Evolutionary conservation across 2,888 invertebrate species (phyloP).

Genomic region (Tetheella fluctuosa): DNA sequence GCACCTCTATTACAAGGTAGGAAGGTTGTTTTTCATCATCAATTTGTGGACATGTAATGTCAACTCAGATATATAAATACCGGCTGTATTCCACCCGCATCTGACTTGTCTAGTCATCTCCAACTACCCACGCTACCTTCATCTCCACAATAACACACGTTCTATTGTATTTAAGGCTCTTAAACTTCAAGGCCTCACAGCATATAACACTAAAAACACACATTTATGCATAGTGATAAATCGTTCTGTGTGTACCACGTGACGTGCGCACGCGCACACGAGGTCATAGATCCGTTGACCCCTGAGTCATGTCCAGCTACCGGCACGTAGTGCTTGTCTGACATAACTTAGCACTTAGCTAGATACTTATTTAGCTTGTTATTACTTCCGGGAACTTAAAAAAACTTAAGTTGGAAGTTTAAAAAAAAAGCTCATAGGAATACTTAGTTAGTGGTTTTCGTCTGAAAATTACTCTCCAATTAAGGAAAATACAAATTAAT

Average conservation of each 20-base stretch:
- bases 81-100: neutral
- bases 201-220: slow-evolving; percentile 2
- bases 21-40: too few species aligned
- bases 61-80: neutral
- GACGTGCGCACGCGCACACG: slow-evolving; percentile 41
- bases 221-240: slow-evolving; percentile 12
- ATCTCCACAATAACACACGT: neutral
- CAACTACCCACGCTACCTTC: neutral
- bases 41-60: neutral
- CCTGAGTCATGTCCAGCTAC: slow-evolving; percentile 48
- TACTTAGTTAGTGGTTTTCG: neutral
- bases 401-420: neutral
- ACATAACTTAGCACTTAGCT: slow-evolving; percentile 28
- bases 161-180: neutral
- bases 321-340: slow-evolving; percentile 22
- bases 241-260: slow-evolving; percentile 18
- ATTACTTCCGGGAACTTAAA: neutral
- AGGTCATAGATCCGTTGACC: slow-evolving; percentile 59
- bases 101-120: neutral
- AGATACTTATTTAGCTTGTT: neutral
- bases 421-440: neutral
- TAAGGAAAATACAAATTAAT: too few species aligned
- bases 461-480: too few species aligned
- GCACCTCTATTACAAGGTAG: too few species aligned
- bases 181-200: neutral